Evolutionary conservation across 37 sponge, comb jelly and placozoan genomes (phyloP).

Genomic region (Tethya wilhelma): DNA sequence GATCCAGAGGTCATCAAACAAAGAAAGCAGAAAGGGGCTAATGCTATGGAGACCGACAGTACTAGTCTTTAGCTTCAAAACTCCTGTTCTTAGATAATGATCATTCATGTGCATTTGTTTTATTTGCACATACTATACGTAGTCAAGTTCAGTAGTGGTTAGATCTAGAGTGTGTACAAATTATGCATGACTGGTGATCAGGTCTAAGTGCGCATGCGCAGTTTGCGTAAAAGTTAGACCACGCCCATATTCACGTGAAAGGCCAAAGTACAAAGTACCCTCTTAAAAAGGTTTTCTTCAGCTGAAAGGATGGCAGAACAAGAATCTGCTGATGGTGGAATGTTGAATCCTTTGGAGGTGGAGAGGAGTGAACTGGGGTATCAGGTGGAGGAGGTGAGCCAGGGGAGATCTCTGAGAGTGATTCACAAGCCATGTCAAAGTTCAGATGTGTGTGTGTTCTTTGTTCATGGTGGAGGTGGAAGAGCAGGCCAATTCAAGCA

Average conservation of each 20-base stretch:
- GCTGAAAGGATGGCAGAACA: no score
- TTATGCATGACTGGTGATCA: no score
- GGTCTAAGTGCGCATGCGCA: no score
- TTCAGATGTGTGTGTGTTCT: constrained; percentile 50
- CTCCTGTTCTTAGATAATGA: not conserved
- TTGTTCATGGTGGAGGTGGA: constrained; percentile 79
- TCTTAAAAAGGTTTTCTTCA: no score
- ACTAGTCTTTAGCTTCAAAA: not conserved
- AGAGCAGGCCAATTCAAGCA: constrained; percentile 79
- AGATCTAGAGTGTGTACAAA: no score
- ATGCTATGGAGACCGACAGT: not conserved
- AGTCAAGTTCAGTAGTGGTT: no score
- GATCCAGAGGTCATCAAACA: constrained; percentile 9
- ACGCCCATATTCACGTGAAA: no score
- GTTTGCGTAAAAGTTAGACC: no score
- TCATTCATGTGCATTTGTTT: no score
- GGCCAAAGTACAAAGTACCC: no score
- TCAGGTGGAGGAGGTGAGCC: constrained; percentile 30
- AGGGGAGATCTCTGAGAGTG: constrained; percentile 41
- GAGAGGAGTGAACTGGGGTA: constrained; percentile 63
- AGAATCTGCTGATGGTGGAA: not conserved
- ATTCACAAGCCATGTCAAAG: constrained; percentile 3
- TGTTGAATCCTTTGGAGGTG: constrained; percentile 47
- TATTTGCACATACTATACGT: no score
- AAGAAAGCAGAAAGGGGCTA: not conserved